Percentiles rank a stretch among this genome's conserved stretches.
phyloP scores from a whole-genome alignment of 2,888 invertebrate species.

The Lasioglossum vierecki region DNA sequence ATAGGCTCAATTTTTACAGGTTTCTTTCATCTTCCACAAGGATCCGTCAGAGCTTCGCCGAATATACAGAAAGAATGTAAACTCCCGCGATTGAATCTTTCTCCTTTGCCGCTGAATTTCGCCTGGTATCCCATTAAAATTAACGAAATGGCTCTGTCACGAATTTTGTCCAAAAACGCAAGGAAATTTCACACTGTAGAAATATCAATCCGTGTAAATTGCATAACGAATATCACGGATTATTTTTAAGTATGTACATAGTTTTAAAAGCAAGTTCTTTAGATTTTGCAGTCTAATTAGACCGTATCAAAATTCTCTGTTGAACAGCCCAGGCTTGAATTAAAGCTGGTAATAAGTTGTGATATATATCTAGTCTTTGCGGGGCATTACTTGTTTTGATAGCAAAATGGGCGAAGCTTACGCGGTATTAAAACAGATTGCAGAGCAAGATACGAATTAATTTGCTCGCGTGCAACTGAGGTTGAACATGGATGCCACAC shows the following conservation, averaged over 20 bases:
- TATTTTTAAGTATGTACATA: neutral
- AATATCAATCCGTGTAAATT: neutral
- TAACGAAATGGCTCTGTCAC: neutral
- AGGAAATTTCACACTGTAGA: neutral
- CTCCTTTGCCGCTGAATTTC: slow-evolving; percentile 8
- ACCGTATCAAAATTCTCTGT: neutral
- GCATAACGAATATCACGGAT: neutral
- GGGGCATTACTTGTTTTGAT: neutral
- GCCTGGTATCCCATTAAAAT: neutral
- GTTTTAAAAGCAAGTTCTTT: neutral
- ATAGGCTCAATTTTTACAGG: slow-evolving; percentile 43
- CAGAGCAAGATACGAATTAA: neutral
- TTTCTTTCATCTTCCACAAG: slow-evolving; percentile 17
- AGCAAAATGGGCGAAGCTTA: neutral
- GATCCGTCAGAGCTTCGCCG: slow-evolving; percentile 24
- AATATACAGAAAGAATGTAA: neutral
- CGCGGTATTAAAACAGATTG: neutral
- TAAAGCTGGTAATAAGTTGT: neutral
- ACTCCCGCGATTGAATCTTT: slow-evolving; percentile 14
- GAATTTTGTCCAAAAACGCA: neutral
- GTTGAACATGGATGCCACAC: neutral
- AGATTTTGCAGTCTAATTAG: neutral
- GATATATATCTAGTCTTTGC: neutral
- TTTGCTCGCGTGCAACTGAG: neutral
- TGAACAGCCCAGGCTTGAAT: neutral